phyloP scores from a whole-genome alignment of 1,140 invertebrate genomes.

The Alviniconcha marisindica region DNA sequence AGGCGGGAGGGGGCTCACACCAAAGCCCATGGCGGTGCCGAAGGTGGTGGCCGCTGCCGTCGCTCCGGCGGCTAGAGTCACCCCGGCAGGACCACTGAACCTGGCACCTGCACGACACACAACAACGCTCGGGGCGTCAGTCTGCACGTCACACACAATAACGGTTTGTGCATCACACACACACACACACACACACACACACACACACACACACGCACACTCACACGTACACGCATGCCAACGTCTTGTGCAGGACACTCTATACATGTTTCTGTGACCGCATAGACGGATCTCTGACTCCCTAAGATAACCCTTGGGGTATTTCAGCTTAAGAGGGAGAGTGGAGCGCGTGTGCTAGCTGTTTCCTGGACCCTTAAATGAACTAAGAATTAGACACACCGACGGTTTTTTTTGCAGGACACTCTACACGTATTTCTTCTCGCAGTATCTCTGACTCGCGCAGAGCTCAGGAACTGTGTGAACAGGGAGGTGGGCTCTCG shows the following conservation, averaged over 20 bases:
- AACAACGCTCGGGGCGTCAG: conserved; percentile 25
- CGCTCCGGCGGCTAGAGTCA: conserved; percentile 19
- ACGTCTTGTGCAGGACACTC: too few relatives aligned
- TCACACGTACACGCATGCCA: too few relatives aligned
- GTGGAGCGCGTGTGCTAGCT: too few relatives aligned
- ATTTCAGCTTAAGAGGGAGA: too few relatives aligned
- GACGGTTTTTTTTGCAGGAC: too few relatives aligned
- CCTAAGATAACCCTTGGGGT: background rate
- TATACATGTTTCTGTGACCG: background rate
- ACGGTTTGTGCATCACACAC: background rate
- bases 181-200: background rate
- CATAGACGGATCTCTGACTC: background rate
- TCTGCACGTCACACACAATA: background rate
- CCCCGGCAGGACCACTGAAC: conserved; percentile 33
- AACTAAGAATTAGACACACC: too few relatives aligned
- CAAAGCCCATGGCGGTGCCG: conserved; percentile 16
- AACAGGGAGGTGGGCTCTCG: too few relatives aligned
- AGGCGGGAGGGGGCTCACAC: background rate
- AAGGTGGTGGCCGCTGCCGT: conserved; percentile 31
- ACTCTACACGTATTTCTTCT: too few relatives aligned
- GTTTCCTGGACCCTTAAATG: too few relatives aligned
- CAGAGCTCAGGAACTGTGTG: too few relatives aligned
- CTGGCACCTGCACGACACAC: conserved; percentile 42
- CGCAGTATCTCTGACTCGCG: too few relatives aligned
- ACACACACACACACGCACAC: background rate